Percentiles rank a stretch among this genome's conserved stretches.
Evolutionary conservation across 2,797 vertebrate genomes (phyloP).

Genomic region (Meda fulgida): DNA sequence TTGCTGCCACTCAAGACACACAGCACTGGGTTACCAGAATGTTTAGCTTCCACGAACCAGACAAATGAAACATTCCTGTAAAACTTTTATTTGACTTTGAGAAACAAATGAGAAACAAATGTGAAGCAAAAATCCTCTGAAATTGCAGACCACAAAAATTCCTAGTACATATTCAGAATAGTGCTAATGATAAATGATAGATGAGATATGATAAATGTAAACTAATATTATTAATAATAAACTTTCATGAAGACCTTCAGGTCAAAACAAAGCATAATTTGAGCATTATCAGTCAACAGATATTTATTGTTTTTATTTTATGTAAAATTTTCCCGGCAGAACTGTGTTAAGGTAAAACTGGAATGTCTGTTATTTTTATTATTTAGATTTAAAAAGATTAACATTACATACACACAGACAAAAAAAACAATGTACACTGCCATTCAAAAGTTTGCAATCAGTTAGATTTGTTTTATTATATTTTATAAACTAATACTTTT

Average conservation of each 20-base stretch:
- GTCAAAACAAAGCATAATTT: not conserved
- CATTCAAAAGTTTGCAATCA: not conserved
- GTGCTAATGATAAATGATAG: not conserved
- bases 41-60: slow-evolving; percentile 14
- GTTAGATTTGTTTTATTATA: too few relatives aligned
- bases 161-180: not conserved
- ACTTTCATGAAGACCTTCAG: not conserved
- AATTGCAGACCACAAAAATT: not conserved
- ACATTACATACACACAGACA: too few relatives aligned
- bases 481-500: not conserved
- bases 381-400: not conserved
- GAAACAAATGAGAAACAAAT: slow-evolving; percentile 31
- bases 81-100: slow-evolving; percentile 1
- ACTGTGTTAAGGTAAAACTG: not conserved
- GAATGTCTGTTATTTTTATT: not conserved
- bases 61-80: not conserved
- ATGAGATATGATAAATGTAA: not conserved
- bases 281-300: not conserved
- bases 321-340: not conserved
- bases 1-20: slow-evolving; percentile 69
- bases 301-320: not conserved
- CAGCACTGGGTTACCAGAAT: slow-evolving; percentile 60
- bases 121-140: not conserved
- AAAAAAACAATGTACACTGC: too few relatives aligned
- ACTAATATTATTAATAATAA: not conserved